phyloP scores from a whole-genome alignment of 2,888 invertebrate genomes.

The Anorthoa munda region DNA sequence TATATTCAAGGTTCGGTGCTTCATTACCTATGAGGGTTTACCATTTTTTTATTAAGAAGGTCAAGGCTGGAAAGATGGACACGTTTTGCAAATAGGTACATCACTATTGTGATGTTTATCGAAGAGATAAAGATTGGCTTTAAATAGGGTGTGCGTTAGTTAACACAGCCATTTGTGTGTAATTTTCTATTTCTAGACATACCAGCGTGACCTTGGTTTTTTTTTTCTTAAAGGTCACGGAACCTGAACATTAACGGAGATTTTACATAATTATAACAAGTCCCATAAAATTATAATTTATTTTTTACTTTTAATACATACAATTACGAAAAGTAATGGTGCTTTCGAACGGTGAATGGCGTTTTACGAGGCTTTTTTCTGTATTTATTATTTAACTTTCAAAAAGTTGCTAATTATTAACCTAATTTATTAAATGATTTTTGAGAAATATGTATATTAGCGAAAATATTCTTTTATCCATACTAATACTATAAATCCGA shows the following conservation, averaged over 20 bases:
- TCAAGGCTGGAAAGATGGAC: constrained; percentile 56
- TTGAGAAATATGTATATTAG: too few species aligned
- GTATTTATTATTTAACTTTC: too few species aligned
- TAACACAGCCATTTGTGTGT: not conserved
- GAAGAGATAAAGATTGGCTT: not conserved
- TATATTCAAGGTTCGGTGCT: constrained; percentile 63
- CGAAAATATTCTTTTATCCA: too few species aligned
- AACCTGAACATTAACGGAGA: too few species aligned
- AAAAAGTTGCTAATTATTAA: too few species aligned
- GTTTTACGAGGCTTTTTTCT: too few species aligned
- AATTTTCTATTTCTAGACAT: not conserved
- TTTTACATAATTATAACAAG: too few species aligned
- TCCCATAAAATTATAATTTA: too few species aligned
- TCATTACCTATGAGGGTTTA: constrained; percentile 60
- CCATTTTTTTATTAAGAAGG: constrained; percentile 54
- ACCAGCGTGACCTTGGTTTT: too few species aligned
- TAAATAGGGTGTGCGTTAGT: constrained; percentile 16
- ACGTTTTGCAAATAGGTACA: constrained; percentile 36
- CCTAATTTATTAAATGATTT: too few species aligned
- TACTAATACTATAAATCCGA: too few species aligned
- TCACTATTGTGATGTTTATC: constrained; percentile 26
- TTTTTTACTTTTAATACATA: too few species aligned
- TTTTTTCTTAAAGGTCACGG: not conserved
- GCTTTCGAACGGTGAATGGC: not conserved
- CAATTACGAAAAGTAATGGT: not conserved